Percentiles rank a stretch among this genome's conserved stretches.
Evolutionary conservation across 2,888 invertebrate genomes (phyloP).

Genomic region (Synergus laeviventris): DNA sequence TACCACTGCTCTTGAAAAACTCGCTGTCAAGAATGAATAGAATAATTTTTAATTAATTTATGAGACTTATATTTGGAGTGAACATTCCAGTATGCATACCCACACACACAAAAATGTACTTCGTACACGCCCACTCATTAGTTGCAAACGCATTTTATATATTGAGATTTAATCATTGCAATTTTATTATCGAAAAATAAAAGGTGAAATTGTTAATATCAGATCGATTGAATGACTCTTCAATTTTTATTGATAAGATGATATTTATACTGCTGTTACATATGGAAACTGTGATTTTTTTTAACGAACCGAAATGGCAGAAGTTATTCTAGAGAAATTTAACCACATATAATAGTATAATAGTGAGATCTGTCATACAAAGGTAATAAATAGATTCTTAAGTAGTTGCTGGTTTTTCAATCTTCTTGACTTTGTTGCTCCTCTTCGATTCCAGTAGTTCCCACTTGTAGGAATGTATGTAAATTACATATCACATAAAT

Average conservation of each 20-base stretch:
- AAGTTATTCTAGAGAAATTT: slow-evolving; percentile 26
- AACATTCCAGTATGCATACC: slow-evolving; percentile 54
- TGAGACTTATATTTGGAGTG: slow-evolving; percentile 39
- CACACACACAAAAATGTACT: slow-evolving; percentile 9
- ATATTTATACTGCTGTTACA: slow-evolving; percentile 63
- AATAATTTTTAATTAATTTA: slow-evolving; percentile 54
- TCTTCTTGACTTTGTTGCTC: slow-evolving; percentile 25
- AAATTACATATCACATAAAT: slow-evolving; percentile 27
- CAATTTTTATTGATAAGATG: slow-evolving; percentile 56
- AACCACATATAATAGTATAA: slow-evolving; percentile 32
- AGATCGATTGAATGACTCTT: slow-evolving; percentile 56
- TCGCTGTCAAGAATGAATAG: slow-evolving; percentile 76
- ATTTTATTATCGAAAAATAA: slow-evolving; percentile 48
- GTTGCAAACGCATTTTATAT: slow-evolving; percentile 30
- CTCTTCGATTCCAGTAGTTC: background rate
- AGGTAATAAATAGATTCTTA: slow-evolving; percentile 37
- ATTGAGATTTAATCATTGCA: background rate
- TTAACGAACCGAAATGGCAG: slow-evolving; percentile 48
- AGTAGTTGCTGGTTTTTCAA: background rate
- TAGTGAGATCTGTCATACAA: slow-evolving; percentile 34
- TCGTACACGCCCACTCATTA: slow-evolving; percentile 28
- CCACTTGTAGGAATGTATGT: slow-evolving; percentile 1
- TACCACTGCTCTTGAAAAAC: slow-evolving; percentile 79
- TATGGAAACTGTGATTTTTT: slow-evolving; percentile 64
- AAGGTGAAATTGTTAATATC: slow-evolving; percentile 39